Percentiles rank a stretch among this genome's conserved stretches.
Evolutionary conservation across 2,113 vertebrate genomes (phyloP).

Genomic region (Cromileptes altivelis): DNA sequence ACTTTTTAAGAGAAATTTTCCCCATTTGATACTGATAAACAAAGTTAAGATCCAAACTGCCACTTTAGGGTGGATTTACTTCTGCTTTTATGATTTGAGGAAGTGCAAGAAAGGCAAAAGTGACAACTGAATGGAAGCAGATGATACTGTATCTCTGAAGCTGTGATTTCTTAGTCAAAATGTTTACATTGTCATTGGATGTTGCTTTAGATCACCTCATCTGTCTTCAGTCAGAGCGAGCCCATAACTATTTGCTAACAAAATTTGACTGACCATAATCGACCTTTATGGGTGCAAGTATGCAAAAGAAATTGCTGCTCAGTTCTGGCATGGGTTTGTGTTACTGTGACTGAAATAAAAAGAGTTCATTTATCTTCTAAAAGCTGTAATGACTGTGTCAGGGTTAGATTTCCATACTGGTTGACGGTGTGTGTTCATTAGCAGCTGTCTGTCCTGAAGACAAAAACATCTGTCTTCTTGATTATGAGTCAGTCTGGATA

Average conservation of each 20-base stretch:
- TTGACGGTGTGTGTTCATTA: background rate
- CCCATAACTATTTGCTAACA: background rate
- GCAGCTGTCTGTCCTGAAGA: background rate
- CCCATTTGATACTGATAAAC: background rate
- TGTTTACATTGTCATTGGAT: background rate
- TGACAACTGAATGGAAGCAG: background rate
- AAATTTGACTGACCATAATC: background rate
- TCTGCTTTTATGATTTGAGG: constrained; percentile 8
- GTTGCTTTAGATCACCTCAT: background rate
- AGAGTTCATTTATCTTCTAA: background rate
- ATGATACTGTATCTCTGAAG: background rate
- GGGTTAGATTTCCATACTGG: background rate
- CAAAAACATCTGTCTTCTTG: constrained; percentile 13
- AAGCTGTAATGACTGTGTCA: background rate
- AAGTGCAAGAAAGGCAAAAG: background rate
- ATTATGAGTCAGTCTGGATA: background rate
- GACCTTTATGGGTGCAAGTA: background rate
- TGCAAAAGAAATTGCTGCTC: background rate
- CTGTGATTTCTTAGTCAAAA: background rate
- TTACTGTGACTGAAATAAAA: background rate
- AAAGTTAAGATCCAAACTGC: background rate
- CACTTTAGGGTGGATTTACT: background rate
- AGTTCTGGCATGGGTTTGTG: background rate
- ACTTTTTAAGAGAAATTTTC: background rate
- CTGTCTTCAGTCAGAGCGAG: background rate